Conservation (phyloP, 2,888 invertebrate genomes). For the Nephrotoma guestfalica region DNA sequence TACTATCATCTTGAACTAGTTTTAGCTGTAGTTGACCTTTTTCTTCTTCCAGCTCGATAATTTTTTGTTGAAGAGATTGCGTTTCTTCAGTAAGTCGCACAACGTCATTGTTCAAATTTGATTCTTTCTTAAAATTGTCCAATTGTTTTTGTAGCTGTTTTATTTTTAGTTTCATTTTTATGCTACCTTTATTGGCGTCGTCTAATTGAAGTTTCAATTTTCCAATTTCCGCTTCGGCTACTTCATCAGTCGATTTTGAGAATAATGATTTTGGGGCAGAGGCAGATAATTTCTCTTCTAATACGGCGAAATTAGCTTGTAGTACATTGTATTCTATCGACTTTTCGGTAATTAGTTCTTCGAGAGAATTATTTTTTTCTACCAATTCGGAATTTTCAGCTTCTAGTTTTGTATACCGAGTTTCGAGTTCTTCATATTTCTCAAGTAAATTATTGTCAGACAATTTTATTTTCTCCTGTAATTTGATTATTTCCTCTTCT, state of each 20-base stretch:
- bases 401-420: not conserved
- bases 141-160: slow-evolving; percentile 65
- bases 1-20: slow-evolving; percentile 49
- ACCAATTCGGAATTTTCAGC: slow-evolving; percentile 14
- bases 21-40: slow-evolving; percentile 81
- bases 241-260: slow-evolving; percentile 18
- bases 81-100: slow-evolving; percentile 46
- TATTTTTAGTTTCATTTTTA: slow-evolving; percentile 57
- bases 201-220: slow-evolving; percentile 56
- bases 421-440: slow-evolving; percentile 6
- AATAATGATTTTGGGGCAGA: slow-evolving; percentile 24
- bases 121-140: slow-evolving; percentile 47
- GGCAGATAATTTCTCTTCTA: slow-evolving; percentile 27
- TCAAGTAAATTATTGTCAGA: slow-evolving; percentile 15
- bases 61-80: slow-evolving; percentile 51
- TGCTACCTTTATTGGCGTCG: slow-evolving; percentile 58
- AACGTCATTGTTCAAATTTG: slow-evolving; percentile 52
- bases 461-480: slow-evolving; percentile 16
- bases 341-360: slow-evolving; percentile 38
- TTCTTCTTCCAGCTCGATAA: slow-evolving; percentile 78
- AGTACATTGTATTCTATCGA: slow-evolving; percentile 36
- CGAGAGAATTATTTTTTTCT: slow-evolving; percentile 25
- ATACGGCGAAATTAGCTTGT: slow-evolving; percentile 32
- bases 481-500: slow-evolving; percentile 37
- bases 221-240: slow-evolving; percentile 24